phyloP scores from a whole-genome alignment of 2,888 invertebrate species.

The Crioceris asparagi region DNA sequence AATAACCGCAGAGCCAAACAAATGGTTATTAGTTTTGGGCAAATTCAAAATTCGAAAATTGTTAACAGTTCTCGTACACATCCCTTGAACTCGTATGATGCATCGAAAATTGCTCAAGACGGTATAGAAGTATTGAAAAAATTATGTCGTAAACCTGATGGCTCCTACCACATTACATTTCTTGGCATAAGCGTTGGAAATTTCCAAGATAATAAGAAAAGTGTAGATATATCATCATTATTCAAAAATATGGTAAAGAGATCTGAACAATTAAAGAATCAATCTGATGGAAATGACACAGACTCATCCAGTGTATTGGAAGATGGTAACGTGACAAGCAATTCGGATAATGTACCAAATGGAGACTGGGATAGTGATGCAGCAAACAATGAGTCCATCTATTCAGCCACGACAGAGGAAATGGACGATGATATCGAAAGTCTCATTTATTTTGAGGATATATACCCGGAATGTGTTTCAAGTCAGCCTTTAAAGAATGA shows the following conservation, averaged over 20 bases:
- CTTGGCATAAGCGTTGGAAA: constrained; percentile 71
- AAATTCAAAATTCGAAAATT: constrained; percentile 44
- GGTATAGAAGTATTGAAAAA: constrained; percentile 59
- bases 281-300: not conserved
- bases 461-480: constrained; percentile 15
- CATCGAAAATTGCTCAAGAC: constrained; percentile 53
- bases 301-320: not conserved
- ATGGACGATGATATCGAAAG: constrained; percentile 16
- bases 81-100: constrained; percentile 50
- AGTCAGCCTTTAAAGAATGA: constrained; percentile 9
- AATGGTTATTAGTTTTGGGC: constrained; percentile 63
- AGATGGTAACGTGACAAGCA: not conserved
- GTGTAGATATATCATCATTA: constrained; percentile 28
- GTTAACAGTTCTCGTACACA: constrained; percentile 55
- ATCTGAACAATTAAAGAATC: not conserved
- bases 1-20: constrained; percentile 72
- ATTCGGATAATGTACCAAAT: not conserved
- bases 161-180: constrained; percentile 46
- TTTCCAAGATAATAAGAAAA: constrained; percentile 55
- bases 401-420: constrained; percentile 19
- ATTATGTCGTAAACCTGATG: constrained; percentile 29
- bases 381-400: constrained; percentile 11
- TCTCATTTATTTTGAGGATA: constrained; percentile 18
- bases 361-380: not conserved
- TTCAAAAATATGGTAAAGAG: constrained; percentile 15